phyloP scores from a whole-genome alignment of 2,888 invertebrate species.

The Lingula anatina region DNA sequence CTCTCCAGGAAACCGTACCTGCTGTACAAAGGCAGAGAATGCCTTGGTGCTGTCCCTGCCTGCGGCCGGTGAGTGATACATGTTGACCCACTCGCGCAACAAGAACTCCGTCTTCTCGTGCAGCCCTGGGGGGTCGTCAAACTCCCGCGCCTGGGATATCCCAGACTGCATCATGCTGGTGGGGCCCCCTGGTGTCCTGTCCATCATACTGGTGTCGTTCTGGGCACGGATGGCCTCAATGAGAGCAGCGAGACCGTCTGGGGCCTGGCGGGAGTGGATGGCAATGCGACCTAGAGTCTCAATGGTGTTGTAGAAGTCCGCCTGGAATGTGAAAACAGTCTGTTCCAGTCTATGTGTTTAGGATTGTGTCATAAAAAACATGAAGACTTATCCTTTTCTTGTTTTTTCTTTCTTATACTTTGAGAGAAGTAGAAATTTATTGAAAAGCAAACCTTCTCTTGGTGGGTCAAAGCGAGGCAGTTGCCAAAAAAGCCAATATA shows the following conservation, averaged over 20 bases:
- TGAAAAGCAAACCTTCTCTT: background rate
- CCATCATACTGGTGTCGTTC: constrained; percentile 67
- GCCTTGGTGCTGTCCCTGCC: constrained; percentile 63
- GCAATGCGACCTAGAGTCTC: constrained; percentile 76
- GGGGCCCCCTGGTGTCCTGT: constrained; percentile 63
- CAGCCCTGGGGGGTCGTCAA: constrained; percentile 87
- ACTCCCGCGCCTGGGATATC: constrained; percentile 78
- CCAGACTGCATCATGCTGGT: constrained; percentile 83
- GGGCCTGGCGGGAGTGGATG: constrained; percentile 67
- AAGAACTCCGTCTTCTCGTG: constrained; percentile 92
- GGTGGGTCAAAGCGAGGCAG: background rate
- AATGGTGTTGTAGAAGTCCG: constrained; percentile 81
- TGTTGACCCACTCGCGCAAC: constrained; percentile 90
- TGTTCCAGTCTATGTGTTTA: too few relatives aligned
- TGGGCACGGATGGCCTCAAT: constrained; percentile 73
- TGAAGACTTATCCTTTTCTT: too few relatives aligned
- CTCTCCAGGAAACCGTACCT: constrained; percentile 48
- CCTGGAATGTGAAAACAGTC: constrained; percentile 45
- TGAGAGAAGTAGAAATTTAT: too few relatives aligned
- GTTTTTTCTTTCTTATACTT: too few relatives aligned
- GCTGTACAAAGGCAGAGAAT: constrained; percentile 88
- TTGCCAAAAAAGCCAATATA: background rate
- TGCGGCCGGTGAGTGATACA: constrained; percentile 69
- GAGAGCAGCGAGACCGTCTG: constrained; percentile 73
- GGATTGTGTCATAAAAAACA: too few relatives aligned